Evolutionary conservation across 2,888 invertebrate species (phyloP), one percentile per base, ranked within the genome.

Genomic region (Pantelozetes paolii): DNA sequence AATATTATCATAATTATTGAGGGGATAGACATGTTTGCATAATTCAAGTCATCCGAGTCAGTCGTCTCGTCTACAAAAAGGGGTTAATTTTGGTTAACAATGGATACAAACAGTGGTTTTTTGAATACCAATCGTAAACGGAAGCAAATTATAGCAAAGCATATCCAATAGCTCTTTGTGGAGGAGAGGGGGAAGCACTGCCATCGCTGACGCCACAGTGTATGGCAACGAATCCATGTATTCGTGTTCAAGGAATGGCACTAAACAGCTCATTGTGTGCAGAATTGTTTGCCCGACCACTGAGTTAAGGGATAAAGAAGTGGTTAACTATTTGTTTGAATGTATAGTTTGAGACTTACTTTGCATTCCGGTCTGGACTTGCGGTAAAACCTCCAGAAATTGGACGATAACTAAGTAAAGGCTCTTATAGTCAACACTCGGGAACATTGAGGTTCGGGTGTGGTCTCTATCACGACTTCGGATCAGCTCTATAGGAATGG

Each of bases 1-100:
- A 98, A 91, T 40, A 98, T 91, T 89, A 97, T 91, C 92, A 98
- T 96, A 75, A 99, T 88, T 74, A 98, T 92, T 48, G 96, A 91
- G 80, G 73, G 82, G 32, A 78, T 78, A 28, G 79, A 93, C 89
- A 2, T 79, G 79, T 75, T 79, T 76, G 78, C 79, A 79, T 80
- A 81, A 76, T 80, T 80, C 64, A 78, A 78, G 73, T 77, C 78
- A 45, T 80, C 79, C 40, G 76, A 72, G n/a, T 77, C 78, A 26
- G 71, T 30, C 45, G 40, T 40, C 32, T 71, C 71, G 15, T 26
- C 69, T 69, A 18, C n/a, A 1, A 67, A 59, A 28, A 15, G 11
- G 45, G 15, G 6, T 45, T 13, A 70, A n/a, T 69, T 2, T n/a
- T 36, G 72, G 36, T 23, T 48, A 45, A 45, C 15, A 73, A 32